These are phyloP conservation scores for Rhizoglyphus robini DNA, from an alignment of 1,140 invertebrate genomes.

Conservation along the genomic window DNA sequence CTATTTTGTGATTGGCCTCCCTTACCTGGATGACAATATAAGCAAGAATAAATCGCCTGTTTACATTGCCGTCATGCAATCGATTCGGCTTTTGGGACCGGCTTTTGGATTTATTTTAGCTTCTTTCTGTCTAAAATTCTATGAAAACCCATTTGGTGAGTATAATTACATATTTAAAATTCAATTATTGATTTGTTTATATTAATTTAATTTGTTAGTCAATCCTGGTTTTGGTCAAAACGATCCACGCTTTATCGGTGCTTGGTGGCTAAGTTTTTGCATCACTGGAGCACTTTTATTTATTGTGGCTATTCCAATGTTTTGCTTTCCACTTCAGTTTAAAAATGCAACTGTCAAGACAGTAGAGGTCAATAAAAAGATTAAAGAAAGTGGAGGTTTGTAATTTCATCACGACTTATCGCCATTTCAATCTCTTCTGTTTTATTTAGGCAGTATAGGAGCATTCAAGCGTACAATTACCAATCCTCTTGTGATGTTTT, in stretches of 20 bases:
- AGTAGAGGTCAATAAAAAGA: not conserved
- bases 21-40: constrained; percentile 32
- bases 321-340: constrained; percentile 26
- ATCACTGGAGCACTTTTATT: constrained; percentile 24
- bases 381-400: constrained; percentile 15
- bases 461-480: constrained; percentile 47
- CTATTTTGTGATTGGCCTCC: constrained; percentile 27
- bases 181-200: not conserved
- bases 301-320: constrained; percentile 25
- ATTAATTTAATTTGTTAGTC: constrained; percentile 20
- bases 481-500: constrained; percentile 51
- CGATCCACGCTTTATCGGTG: constrained; percentile 36
- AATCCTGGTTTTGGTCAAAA: constrained; percentile 28
- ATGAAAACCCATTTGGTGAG: constrained; percentile 27
- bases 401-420: not conserved
- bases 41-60: constrained; percentile 29
- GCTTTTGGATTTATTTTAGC: constrained; percentile 24
- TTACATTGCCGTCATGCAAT: constrained; percentile 22
- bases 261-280: constrained; percentile 43
- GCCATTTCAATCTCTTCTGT: not conserved
- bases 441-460: not conserved
- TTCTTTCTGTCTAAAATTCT: constrained; percentile 23
- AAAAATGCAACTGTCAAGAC: constrained; percentile 1
- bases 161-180: not conserved
- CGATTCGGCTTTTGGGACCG: constrained; percentile 25